Evolutionary conservation across 2,797 vertebrate species (phyloP).

Genomic region (Xenentodon cancila): DNA sequence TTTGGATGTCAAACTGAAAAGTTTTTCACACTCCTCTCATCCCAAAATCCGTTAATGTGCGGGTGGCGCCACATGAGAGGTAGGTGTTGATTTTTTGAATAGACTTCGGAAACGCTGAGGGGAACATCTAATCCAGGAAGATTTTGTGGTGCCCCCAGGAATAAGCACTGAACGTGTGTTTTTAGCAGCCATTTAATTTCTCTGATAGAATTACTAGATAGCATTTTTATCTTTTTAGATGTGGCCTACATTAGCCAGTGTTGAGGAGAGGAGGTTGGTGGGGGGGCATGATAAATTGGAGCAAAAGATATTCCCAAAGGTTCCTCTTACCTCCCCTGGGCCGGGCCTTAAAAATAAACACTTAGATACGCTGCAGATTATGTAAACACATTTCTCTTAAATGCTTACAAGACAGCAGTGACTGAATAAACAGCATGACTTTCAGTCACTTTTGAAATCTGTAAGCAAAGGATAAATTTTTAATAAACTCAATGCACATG

Average conservation of each 20-base stretch:
- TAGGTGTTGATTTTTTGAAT: slow-evolving; percentile 46
- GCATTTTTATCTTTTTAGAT: slow-evolving; percentile 40
- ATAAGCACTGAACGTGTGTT: slow-evolving; percentile 45
- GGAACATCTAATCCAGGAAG: slow-evolving; percentile 62
- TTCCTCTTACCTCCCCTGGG: slow-evolving; percentile 56
- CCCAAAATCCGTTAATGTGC: slow-evolving; percentile 67
- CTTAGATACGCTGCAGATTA: slow-evolving; percentile 61
- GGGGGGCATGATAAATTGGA: slow-evolving; percentile 47
- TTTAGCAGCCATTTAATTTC: slow-evolving; percentile 48
- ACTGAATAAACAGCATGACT: slow-evolving; percentile 51
- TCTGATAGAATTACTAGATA: slow-evolving; percentile 65
- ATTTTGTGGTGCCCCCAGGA: slow-evolving; percentile 53
- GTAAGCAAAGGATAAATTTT: slow-evolving; percentile 46
- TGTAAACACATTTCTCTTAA: slow-evolving; percentile 65
- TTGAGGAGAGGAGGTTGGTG: slow-evolving; percentile 7
- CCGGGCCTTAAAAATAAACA: slow-evolving; percentile 69
- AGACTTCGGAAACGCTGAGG: slow-evolving; percentile 33
- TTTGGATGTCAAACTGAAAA: slow-evolving; percentile 75
- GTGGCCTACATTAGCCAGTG: slow-evolving; percentile 65
- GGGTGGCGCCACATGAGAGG: slow-evolving; percentile 55
- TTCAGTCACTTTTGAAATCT: slow-evolving; percentile 48
- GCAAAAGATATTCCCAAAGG: slow-evolving; percentile 60
- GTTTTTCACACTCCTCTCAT: slow-evolving; percentile 70
- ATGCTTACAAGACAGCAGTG: slow-evolving; percentile 44
- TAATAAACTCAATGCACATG: slow-evolving; percentile 28